Conservation (phyloP, 2,888 invertebrate species). For the Papilio protenor region DNA sequence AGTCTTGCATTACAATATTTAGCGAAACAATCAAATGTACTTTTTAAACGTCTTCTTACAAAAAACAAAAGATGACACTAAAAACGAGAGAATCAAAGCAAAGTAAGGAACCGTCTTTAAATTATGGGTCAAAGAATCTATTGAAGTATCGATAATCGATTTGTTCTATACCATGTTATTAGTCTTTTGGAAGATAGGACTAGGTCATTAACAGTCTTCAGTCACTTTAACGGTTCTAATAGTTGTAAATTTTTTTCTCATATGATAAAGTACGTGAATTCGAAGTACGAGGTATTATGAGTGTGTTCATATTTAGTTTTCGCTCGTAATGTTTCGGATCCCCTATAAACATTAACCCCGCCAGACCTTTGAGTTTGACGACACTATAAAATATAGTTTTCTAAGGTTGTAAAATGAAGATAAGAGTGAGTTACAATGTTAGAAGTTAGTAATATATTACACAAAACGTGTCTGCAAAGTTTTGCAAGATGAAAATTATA, state of each 20-base stretch:
- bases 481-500: not conserved
- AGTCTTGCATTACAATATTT: too few species aligned
- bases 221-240: not conserved
- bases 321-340: slow-evolving; percentile 23
- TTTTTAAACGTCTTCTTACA: too few species aligned
- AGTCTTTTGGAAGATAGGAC: not conserved
- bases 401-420: slow-evolving; percentile 37
- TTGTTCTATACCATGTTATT: too few species aligned
- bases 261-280: slow-evolving; percentile 3
- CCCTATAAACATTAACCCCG: slow-evolving; percentile 36
- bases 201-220: not conserved
- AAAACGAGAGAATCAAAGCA: too few species aligned
- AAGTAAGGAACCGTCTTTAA: too few species aligned
- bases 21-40: too few species aligned
- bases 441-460: slow-evolving; percentile 25
- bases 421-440: slow-evolving; percentile 24
- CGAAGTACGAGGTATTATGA: slow-evolving; percentile 1
- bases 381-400: slow-evolving; percentile 36
- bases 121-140: too few species aligned
- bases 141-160: too few species aligned
- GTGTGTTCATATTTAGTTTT: slow-evolving; percentile 27
- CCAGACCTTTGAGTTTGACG: slow-evolving; percentile 32
- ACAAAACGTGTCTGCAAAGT: slow-evolving; percentile 21
- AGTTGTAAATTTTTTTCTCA: not conserved
- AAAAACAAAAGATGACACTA: too few species aligned